Evolutionary conservation across 2,797 vertebrate species (phyloP).

Genomic region (Peromyscus aztecus): DNA sequence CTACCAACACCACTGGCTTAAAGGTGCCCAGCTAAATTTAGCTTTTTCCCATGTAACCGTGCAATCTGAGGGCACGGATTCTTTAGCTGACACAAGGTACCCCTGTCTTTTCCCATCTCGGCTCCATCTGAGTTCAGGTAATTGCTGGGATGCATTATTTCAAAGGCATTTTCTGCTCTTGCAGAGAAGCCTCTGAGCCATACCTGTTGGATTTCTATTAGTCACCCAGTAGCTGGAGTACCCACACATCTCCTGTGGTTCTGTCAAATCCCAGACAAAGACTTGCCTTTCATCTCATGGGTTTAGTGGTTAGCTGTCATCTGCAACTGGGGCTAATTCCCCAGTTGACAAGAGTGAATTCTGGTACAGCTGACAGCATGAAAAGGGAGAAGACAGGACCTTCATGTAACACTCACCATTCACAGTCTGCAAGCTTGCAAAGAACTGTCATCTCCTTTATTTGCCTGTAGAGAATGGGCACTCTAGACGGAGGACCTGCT

Average conservation of each 20-base stretch:
- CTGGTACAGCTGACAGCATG: background rate
- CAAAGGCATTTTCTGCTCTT: background rate
- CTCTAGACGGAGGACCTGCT: background rate
- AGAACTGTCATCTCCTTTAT: background rate
- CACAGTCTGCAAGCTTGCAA: background rate
- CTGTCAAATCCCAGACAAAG: background rate
- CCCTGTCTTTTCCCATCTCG: background rate
- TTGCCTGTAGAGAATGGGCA: background rate
- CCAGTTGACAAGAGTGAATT: background rate
- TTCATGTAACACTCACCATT: background rate
- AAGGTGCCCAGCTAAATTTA: background rate
- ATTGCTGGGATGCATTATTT: background rate
- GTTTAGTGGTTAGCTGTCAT: background rate
- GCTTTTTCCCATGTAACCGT: background rate
- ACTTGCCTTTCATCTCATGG: background rate
- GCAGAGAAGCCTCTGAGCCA: background rate
- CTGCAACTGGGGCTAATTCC: background rate
- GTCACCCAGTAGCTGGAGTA: background rate
- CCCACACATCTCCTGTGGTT: background rate
- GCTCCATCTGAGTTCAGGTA: background rate
- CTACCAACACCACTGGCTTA: background rate
- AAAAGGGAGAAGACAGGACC: background rate
- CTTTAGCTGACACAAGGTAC: background rate
- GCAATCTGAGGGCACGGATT: background rate
- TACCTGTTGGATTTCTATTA: background rate